Base-by-base conservation (phyloP, 1,140 invertebrate species). In the Drosophila ogumai region DNA sequence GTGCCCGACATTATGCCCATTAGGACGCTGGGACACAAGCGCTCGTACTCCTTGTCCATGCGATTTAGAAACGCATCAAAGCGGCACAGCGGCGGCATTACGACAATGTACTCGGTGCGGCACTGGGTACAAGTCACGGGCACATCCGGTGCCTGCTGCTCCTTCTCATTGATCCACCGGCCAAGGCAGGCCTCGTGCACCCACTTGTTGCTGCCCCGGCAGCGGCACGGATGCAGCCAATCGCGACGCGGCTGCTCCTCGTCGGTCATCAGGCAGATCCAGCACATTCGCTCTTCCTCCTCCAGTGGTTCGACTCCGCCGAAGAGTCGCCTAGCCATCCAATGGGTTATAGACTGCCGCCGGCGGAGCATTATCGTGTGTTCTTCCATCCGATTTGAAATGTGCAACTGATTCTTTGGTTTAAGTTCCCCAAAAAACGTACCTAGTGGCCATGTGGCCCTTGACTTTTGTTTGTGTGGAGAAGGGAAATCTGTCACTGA, bases 171-270 rank as follows among this genome's bases (percentile, higher is more conserved):
- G 8, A 90, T 71, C 86, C 86, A 90, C 12, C 86, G 86, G 46
- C 64, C 60, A 2, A 90, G 78, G 44, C 85, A 90, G 31, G 47
- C 19, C 46, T 81, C 85, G 46, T 90, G 85, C 49, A 90, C 85
- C 85, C 85, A 90, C n/a, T 81, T 79, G 15, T 75, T 90, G 64
- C 71, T 69, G 52, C 85, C 86, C 8, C 86, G 85, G n/a, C 85
- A 90, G 3, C 78, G 85, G 22, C 85, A 90, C 0, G 85, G 85
- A 28, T 85, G 81, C 58, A 79, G 12, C 85, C 85, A 90, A 47
- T 88, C 74, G 3, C 19, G 22, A 0, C 61, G 66, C 13, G 47
- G 25, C 13, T 43, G 47, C 7, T 90, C 85, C 38, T 81, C 81
- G 13, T 90, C 78, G 32, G 66, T 38, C 4, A 47, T 57, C 13